Conservation (phyloP, 1,140 invertebrate genomes). For the Musca domestica region DNA sequence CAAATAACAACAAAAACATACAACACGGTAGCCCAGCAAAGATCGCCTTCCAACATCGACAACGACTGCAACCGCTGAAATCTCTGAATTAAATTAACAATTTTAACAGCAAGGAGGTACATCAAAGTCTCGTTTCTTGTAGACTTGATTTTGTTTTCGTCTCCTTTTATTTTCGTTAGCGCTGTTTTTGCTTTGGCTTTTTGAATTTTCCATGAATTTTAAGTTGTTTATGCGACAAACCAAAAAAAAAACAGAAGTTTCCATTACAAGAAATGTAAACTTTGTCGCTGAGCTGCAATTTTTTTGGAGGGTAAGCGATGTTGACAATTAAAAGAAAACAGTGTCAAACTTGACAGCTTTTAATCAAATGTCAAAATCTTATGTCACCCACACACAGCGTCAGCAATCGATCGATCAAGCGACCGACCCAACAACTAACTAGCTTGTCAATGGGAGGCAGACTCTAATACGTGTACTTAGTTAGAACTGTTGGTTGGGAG, state of each 20-base stretch:
- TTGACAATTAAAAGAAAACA: constrained; percentile 21
- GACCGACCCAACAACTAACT: too few relatives aligned
- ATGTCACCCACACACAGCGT: constrained; percentile 11
- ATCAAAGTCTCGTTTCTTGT: too few relatives aligned
- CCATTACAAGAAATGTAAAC: constrained; percentile 10
- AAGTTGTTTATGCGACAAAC: not conserved
- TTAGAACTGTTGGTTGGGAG: not conserved
- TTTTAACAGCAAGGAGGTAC: not conserved
- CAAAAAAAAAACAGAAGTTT: not conserved
- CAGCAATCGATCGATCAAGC: not conserved
- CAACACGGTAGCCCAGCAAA: too few relatives aligned
- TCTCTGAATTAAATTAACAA: constrained; percentile 12
- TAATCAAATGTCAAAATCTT: constrained; percentile 22
- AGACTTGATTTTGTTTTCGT: too few relatives aligned
- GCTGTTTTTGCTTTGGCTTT: too few relatives aligned
- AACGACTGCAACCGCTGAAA: not conserved
- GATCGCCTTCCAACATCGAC: not conserved
- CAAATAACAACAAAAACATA: not conserved
- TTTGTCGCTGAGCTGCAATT: not conserved
- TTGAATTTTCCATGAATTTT: not conserved
- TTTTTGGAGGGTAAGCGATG: constrained; percentile 4
- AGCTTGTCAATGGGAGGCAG: too few relatives aligned
- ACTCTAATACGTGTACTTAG: too few relatives aligned
- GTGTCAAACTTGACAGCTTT: constrained; percentile 21
- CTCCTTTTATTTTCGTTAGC: too few relatives aligned